Conservation (phyloP, 2,797 vertebrate genomes). For the Lophius americanus region DNA sequence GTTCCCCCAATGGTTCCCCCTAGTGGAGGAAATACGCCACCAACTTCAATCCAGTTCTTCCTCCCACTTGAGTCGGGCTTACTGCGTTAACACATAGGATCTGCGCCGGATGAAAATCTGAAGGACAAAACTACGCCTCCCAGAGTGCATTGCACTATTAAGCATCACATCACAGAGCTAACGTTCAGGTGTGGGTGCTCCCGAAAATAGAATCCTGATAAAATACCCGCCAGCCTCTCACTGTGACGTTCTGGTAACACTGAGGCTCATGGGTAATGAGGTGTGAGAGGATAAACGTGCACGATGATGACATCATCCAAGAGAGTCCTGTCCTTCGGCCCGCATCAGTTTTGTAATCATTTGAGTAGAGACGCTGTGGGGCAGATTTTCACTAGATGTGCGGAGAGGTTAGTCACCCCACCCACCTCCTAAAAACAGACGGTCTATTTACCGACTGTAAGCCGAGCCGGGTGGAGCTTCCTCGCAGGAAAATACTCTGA, state of each 20-base stretch:
- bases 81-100: too few relatives aligned
- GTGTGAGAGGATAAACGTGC: neutral
- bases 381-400: neutral
- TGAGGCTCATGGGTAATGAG: conserved; percentile 8
- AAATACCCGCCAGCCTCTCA: too few relatives aligned
- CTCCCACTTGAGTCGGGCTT: too few relatives aligned
- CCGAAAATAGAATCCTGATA: too few relatives aligned
- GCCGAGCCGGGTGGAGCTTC: conserved; percentile 12
- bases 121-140: neutral
- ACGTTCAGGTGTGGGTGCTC: too few relatives aligned
- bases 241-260: neutral
- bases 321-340: neutral
- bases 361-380: neutral
- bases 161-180: neutral
- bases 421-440: neutral
- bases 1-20: too few relatives aligned
- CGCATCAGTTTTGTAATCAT: neutral
- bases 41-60: too few relatives aligned
- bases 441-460: neutral
- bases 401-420: neutral
- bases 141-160: neutral
- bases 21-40: too few relatives aligned
- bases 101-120: too few relatives aligned
- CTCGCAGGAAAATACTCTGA: conserved; percentile 4
- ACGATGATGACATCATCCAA: too few relatives aligned